Evolutionary conservation across 1,140 invertebrate genomes (phyloP), one percentile per base, ranked within the genome.

Genomic region (Drosophila triauraria): DNA sequence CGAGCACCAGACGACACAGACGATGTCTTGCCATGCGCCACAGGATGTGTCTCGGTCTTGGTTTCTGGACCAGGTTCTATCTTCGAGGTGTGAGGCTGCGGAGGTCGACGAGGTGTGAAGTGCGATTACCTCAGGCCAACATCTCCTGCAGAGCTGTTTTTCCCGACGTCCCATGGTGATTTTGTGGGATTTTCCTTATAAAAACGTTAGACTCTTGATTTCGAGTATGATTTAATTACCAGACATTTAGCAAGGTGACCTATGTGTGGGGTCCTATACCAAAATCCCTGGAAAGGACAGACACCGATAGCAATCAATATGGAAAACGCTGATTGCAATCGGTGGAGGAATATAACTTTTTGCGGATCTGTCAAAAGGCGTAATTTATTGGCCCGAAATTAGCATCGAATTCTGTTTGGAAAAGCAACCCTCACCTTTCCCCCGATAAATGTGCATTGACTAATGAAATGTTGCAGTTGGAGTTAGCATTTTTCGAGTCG

Each of bases 361-460:
- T 9, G 51, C 32, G 38, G 63, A 46, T 60, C 54, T 91, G 86
- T 91, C 86, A 91, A 68, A 80, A 70, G 58, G 63, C 43, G 76
- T 91, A 83, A 91, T 91, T 91, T 91, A 91, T 91, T 61, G 54
- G 50, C 53, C 54, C 38, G 35, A 91, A 91, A 91, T 91, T 91
- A 91, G 87, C 87, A 91, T 91, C 65, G 51, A 76, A 88, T 86
- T 87, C 53, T 79, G 67, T 81, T 70, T 53, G 20, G 50, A 17
- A 46, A 51, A 60, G 44, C 58, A 56, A 47, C 44, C 42, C 51
- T 59, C 30, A 12, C 15, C 57, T 38, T 27, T 8, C 38, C 44
- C 12, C 25, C 42, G 25, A 42, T 80, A 87, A 88, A 72, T 77
- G 77, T 59, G 35, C 71, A 75, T 80, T 86, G 83, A 86, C 83